Evolutionary conservation across 2,888 invertebrate genomes (phyloP), one percentile per base, ranked within the genome.

Genomic region (Tetrapedia diversipes): DNA sequence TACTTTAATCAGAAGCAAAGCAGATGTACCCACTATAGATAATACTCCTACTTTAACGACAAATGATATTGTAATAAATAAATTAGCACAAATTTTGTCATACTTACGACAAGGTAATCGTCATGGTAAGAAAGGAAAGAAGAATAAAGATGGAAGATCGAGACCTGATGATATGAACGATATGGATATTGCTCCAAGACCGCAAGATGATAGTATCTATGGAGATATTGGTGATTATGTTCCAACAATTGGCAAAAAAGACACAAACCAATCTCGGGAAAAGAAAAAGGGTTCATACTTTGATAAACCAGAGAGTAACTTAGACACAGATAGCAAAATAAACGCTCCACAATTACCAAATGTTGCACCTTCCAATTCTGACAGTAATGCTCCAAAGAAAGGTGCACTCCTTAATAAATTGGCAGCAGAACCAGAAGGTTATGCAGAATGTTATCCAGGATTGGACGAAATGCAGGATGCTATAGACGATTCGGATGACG

Each of bases 371-470:
- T 64, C 79, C 10, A 79, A 64, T 14, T 41, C 66, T 1, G 90
- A 89, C 1, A 69, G 60, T 27, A 84, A 76, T 14, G 83, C 71
- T 11, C 89, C 89, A 0, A 91, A 91, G 49, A 92, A 91, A 70
- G 90, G 89, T 0, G 86, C 95, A 63, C 93, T 97, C 77, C 93
- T 97, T 47, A 96, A 96, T 4, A 95, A 96, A 66, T 92, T 97
- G 74, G 95, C 97, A 4, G 96, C 97, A 29, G 97, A 97, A 90
- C 97, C 97, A 0, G 97, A 98, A 92, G 98, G 98, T 45, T 99
- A 99, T 92, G 98, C 98, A 2, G 99, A 99, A 92, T 99, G 99
- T 92, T 99, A 99, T 93, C 99, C 99, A 0, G 99, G 98, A 1
- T 92, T 97, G 79, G 94, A 97, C 71, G 98, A 98, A 92, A 97